These are phyloP conservation scores for Meganola albula DNA, from an alignment of 2,888 invertebrate species.

Conservation along the genomic window DNA sequence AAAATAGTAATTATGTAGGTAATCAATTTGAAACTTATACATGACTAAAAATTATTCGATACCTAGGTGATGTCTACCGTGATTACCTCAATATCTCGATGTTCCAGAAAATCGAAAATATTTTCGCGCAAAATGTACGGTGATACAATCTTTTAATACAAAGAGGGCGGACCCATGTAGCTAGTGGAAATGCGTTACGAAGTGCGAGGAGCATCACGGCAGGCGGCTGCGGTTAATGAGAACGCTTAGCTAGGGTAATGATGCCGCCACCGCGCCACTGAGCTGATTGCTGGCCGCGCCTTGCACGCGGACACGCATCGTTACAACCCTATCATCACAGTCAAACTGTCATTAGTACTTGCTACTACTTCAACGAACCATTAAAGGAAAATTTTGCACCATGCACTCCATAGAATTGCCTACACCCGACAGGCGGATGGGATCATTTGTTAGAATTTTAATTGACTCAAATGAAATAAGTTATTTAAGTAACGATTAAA, in stretches of 20 bases:
- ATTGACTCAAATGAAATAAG: constrained; percentile 5
- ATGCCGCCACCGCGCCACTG: no score
- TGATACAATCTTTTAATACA: constrained; percentile 47
- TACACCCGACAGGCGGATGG: constrained; percentile 9
- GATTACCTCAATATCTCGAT: no score
- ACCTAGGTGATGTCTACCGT: no score
- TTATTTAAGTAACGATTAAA: not conserved
- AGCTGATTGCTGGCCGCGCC: constrained; percentile 49
- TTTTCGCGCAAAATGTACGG: no score
- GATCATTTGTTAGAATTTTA: constrained; percentile 8
- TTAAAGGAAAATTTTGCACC: constrained; percentile 32
- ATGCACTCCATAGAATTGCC: constrained; percentile 24
- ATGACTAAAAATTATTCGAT: no score
- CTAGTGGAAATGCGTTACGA: constrained; percentile 21
- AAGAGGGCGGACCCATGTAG: constrained; percentile 18
- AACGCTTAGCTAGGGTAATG: constrained; percentile 57
- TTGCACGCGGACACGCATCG: constrained; percentile 43
- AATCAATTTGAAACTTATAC: no score
- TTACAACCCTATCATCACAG: constrained; percentile 40
- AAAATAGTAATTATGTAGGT: no score
- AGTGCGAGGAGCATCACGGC: constrained; percentile 33
- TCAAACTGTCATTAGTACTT: constrained; percentile 42
- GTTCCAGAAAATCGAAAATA: no score
- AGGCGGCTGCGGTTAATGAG: constrained; percentile 53
- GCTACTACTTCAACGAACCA: constrained; percentile 36